These are phyloP conservation scores for Meda fulgida DNA, from an alignment of 2,797 vertebrate genomes.

Conservation along the genomic window DNA sequence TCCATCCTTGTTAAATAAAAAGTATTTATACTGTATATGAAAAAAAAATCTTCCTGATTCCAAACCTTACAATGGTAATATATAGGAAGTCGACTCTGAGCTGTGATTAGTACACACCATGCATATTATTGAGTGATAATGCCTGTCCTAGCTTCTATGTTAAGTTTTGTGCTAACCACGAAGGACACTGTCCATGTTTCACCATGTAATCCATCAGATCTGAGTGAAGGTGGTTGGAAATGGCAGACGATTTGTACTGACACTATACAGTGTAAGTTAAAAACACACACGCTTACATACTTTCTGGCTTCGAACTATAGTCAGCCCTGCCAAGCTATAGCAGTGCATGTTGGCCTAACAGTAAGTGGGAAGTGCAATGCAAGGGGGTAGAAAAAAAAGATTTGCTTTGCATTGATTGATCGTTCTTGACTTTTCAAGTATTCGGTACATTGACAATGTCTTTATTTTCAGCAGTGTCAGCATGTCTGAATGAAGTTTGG, in stretches of 20 bases:
- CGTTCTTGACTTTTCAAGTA: conserved; percentile 70
- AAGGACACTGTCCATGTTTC: conserved; percentile 43
- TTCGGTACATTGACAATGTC: neutral
- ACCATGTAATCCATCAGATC: conserved; percentile 43
- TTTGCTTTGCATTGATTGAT: conserved; percentile 73
- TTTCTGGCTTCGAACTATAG: conserved; percentile 10
- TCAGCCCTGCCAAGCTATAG: conserved; percentile 26
- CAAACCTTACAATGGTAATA: neutral
- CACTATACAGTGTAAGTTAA: conserved; percentile 46
- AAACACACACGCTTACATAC: conserved; percentile 17
- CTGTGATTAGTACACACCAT: conserved; percentile 1
- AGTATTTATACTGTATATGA: no score
- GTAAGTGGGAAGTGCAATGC: conserved; percentile 75
- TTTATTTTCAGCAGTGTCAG: neutral
- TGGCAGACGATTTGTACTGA: conserved; percentile 11
- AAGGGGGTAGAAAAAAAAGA: conserved; percentile 73
- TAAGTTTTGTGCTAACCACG: conserved; percentile 13
- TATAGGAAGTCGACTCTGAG: neutral
- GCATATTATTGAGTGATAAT: neutral
- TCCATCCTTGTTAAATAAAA: neutral
- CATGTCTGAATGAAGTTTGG: conserved; percentile 21
- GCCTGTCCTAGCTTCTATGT: neutral
- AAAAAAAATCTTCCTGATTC: no score
- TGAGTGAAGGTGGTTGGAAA: conserved; percentile 39
- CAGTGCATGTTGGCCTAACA: conserved; percentile 65